Base-by-base conservation (phyloP, 1,140 invertebrate genomes). In the Drosophila malerkotliana region DNA sequence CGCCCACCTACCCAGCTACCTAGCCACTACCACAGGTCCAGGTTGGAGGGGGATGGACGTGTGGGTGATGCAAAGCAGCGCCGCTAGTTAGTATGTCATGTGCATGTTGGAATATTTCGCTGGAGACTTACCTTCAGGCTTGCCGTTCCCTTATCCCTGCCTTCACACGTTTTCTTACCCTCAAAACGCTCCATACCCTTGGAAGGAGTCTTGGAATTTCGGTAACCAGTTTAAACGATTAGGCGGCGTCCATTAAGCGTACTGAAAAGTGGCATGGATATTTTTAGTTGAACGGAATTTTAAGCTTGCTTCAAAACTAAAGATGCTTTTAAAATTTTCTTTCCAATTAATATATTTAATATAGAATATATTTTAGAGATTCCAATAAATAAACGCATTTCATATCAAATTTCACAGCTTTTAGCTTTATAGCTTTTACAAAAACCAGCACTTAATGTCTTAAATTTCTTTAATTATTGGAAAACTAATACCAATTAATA, bases 81-180 rank as follows among this genome's bases (percentile, higher is more conserved):
- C 49, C 67, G 57, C 49, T 77, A 62, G 52, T 54, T 71, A 66
- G 60, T 80, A 71, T 77, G 78, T 73, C 63, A 79, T 83, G 61
- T 79, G 79, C 81, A 77, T 77, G 59, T 47, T 58, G 67, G 59
- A 77, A 85, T 73, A 75, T 77, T 84, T 73, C 62, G 54, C 26
- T 72, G 37, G 67, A 49, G 41, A 62, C 48, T 44, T 49, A 69
- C 66, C 62, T 69, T 39, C 41, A 48, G 15, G 34, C 34, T 30
- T n/a, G 48, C 55, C 41, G 48, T 21, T 32, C 32, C 6, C 9
- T 15, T n/a, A 48, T 12, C 2, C 44, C 9, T 47, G 6, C 18
- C 15, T 10, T 10, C 18, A 18, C 44, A 3, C 14, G 44, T 8
- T 32, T n/a, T 5, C 14, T 15, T 21, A 1, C 5, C 32, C 18